A percentile compares a stretch with the other conserved stretches of the same genome.
Conservation (phyloP, 2,113 vertebrate genomes). For the Hippocampus abdominalis region DNA sequence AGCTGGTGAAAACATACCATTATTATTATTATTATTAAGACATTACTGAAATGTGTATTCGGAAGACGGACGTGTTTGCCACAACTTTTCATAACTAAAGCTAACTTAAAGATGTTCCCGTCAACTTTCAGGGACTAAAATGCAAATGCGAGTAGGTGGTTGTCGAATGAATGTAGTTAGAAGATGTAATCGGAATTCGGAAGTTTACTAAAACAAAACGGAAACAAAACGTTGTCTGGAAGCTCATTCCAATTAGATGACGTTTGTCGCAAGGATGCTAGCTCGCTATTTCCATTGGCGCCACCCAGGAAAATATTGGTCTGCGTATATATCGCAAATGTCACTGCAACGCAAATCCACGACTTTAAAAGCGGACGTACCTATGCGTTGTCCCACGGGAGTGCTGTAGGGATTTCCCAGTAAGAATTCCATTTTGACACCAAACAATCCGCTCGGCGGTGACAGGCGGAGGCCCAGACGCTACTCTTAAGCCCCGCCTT, state of each 20-base stretch:
- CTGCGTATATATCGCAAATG: background rate
- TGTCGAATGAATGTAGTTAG: background rate
- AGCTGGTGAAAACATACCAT: background rate
- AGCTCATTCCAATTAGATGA: conserved; percentile 48
- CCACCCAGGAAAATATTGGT: background rate
- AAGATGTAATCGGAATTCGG: conserved; percentile 5
- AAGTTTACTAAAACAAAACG: background rate
- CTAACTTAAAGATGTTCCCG: background rate
- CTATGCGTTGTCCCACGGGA: conserved; percentile 92
- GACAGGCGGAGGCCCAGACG: conserved; percentile 45
- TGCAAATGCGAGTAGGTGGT: background rate
- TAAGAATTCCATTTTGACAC: conserved; percentile 97
- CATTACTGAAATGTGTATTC: background rate
- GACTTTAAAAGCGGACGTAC: conserved; percentile 66
- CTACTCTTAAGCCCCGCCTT: conserved; percentile 42
- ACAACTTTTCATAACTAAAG: background rate
- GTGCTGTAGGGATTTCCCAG: conserved; percentile 97
- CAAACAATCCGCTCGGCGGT: conserved; percentile 71
- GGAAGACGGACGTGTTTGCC: background rate
- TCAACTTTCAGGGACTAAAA: background rate
- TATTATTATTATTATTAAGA: background rate
- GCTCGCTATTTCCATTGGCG: conserved; percentile 24
- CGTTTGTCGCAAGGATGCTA: conserved; percentile 49
- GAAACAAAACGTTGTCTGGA: conserved; percentile 7
- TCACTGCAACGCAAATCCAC: background rate